Base-by-base conservation (phyloP, 2,888 invertebrate species). In the Lasioglossum morio region DNA sequence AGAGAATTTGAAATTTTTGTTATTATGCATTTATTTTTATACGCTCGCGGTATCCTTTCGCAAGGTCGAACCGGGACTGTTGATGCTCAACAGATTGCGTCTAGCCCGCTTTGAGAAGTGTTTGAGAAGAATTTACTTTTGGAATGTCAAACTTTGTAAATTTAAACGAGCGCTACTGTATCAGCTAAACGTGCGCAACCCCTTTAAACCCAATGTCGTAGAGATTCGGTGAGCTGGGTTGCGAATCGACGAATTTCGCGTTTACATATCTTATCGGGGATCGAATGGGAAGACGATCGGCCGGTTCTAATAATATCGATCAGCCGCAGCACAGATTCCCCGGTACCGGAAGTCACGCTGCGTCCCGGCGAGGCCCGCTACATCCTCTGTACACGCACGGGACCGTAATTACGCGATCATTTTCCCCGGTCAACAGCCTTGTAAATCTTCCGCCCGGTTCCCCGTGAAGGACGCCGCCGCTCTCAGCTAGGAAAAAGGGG, bases 391-490 rank as follows among this genome's bases (percentile, higher is more conserved):
- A 72, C 83, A 75, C 85, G 79, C 81, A 81, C 83, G 82, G 81
- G 87, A 82, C 87, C 89, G 87, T 89, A 90, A 90, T 90, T 90
- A 89, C 87, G 82, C 85, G 82, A 87, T 88, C 86, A 87, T 90
- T 90, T 90, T 84, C 88, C 82, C 82, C 89, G 89, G 89, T 87
- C 88, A 90, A 88, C 88, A 90, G 89, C 90, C 90, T 88, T 90
- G 89, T 87, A 91, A 90, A 91, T 90, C 90, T 86, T 90, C 77
- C 84, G 69, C 80, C 85, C 86, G 79, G 82, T 80, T 80, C 83
- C 84, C 76, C 70, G 79, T 81, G 81, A 77, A 77, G 85, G 84
- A 89, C 82, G 86, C 79, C 79, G 77, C 70, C 77, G 87, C 76
- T 74, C 80, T 72, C 66, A 19, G 34, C 19, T 3, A 57, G 66